Conservation (phyloP, 92 coral and sea anemone species). For the Phenganax marumi region DNA sequence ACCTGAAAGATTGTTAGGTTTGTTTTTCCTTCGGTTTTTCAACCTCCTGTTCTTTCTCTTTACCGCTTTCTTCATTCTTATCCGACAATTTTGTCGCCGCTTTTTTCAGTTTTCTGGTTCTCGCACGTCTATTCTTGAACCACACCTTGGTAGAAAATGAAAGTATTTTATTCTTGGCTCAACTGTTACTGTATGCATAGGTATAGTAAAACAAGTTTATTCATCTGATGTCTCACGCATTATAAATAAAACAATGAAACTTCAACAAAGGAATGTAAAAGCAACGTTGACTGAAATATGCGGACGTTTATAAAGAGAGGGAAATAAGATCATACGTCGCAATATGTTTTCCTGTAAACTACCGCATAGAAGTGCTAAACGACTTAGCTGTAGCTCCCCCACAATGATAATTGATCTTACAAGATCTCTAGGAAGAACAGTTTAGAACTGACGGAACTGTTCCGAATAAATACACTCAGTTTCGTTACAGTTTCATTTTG, state of each 20-base stretch:
- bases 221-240: no score
- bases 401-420: slow-evolving; percentile 10
- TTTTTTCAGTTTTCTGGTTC: slow-evolving; percentile 1
- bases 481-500: background rate
- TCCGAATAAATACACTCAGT: background rate
- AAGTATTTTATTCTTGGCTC: background rate
- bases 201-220: no score
- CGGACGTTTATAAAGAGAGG: background rate
- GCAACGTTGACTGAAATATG: background rate
- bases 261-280: background rate
- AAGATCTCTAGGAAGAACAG: background rate
- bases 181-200: no score
- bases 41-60: background rate
- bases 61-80: background rate
- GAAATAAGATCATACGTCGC: background rate
- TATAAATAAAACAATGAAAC: no score
- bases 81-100: slow-evolving; percentile 1
- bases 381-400: slow-evolving; percentile 13
- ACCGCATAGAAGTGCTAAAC: slow-evolving; percentile 31
- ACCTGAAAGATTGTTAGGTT: background rate
- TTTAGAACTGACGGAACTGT: background rate
- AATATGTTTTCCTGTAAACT: slow-evolving; percentile 29
- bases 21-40: background rate
- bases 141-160: slow-evolving; percentile 15
- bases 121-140: slow-evolving; percentile 39